phyloP scores from a whole-genome alignment of 2,797 vertebrate species.

The Enteromius mattozi region DNA sequence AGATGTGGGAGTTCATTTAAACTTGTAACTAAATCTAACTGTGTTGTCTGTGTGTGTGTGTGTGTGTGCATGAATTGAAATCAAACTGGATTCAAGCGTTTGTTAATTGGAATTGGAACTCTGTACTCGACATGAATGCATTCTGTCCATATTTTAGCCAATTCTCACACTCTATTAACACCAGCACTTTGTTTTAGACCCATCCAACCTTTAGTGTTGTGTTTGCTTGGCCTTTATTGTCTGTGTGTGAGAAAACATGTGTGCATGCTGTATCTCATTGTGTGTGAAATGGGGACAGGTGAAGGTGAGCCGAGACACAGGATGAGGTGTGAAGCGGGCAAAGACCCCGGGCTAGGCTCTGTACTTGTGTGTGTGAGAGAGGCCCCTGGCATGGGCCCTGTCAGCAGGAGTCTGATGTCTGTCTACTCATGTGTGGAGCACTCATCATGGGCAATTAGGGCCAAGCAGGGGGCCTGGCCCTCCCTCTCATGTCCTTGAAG shows the following conservation, averaged over 20 bases:
- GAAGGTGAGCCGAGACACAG: conserved; percentile 50
- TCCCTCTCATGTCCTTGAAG: conserved; percentile 61
- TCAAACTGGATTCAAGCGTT: not conserved
- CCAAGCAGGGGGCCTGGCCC: conserved; percentile 70
- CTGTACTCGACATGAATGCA: not conserved
- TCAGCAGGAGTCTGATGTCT: conserved; percentile 79
- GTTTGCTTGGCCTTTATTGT: conserved; percentile 12
- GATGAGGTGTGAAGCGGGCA: conserved; percentile 46
- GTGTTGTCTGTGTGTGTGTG: no score
- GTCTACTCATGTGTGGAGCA: conserved; percentile 82
- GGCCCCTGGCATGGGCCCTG: conserved; percentile 57
- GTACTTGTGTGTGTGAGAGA: conserved; percentile 44
- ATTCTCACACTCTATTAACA: conserved; percentile 31
- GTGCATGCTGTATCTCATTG: conserved; percentile 30
- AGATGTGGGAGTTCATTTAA: no score
- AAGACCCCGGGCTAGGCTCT: conserved; percentile 41
- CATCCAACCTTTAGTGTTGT: conserved; percentile 13
- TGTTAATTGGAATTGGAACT: not conserved
- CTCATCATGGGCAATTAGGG: conserved; percentile 84
- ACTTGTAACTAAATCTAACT: no score
- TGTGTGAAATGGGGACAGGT: conserved; percentile 48
- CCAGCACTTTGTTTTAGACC: conserved; percentile 15
- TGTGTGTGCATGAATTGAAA: not conserved
- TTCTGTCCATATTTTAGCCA: not conserved
- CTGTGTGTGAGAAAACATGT: not conserved